These are phyloP conservation scores for Onychomys torridus DNA, from an alignment of 2,797 vertebrate species.

Conservation along the genomic window DNA sequence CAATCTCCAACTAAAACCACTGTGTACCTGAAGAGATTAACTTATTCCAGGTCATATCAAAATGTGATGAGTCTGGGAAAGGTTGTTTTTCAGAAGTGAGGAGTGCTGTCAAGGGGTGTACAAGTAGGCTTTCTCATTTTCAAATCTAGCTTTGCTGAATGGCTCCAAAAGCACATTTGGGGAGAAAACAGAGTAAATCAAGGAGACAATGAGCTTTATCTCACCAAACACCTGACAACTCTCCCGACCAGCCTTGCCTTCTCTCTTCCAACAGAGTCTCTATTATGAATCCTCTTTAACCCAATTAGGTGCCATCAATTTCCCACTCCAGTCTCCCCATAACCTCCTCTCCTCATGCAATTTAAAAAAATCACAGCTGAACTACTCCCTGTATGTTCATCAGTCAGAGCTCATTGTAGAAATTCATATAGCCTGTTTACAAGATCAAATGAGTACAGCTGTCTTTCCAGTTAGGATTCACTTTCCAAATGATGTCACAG, in stretches of 20 bases:
- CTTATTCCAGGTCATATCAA: constrained; percentile 42
- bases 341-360: constrained; percentile 68
- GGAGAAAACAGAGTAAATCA: constrained; percentile 82
- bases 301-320: constrained; percentile 82
- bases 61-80: constrained; percentile 68
- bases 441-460: constrained; percentile 72
- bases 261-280: constrained; percentile 64
- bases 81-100: constrained; percentile 76
- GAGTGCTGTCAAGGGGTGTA: constrained; percentile 81
- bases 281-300: constrained; percentile 81
- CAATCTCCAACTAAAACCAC: constrained; percentile 63
- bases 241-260: constrained; percentile 71
- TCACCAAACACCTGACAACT: constrained; percentile 87
- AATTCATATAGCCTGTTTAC: constrained; percentile 75
- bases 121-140: constrained; percentile 84
- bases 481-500: constrained; percentile 60
- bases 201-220: constrained; percentile 86
- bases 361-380: constrained; percentile 74
- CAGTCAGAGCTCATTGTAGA: constrained; percentile 71
- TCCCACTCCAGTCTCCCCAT: constrained; percentile 71
- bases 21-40: constrained; percentile 68
- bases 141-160: constrained; percentile 81
- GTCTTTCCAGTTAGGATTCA: constrained; percentile 65
- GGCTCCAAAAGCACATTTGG: constrained; percentile 82
- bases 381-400: constrained; percentile 69